Percentiles rank a stretch among this genome's conserved stretches.
Conservation (phyloP, 2,113 vertebrate genomes). For the Crotalus tigris region DNA sequence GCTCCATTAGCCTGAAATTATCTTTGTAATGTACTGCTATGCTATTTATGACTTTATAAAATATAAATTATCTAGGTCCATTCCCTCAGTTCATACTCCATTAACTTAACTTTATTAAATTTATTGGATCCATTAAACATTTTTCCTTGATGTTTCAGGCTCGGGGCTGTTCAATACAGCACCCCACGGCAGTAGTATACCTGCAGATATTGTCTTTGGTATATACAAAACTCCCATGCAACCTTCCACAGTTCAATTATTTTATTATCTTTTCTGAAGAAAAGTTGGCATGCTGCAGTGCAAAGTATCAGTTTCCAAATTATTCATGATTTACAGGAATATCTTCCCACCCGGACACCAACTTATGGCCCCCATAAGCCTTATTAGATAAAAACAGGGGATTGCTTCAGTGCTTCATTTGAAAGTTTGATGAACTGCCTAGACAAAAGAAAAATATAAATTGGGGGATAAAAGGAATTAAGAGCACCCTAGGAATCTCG, state of each 20-base stretch:
- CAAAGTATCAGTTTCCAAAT: background rate
- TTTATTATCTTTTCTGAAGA: background rate
- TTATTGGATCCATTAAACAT: background rate
- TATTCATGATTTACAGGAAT: background rate
- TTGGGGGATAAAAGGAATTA: background rate
- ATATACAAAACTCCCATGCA: background rate
- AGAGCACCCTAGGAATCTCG: background rate
- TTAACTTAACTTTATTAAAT: background rate
- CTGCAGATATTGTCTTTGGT: background rate
- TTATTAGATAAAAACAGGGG: background rate
- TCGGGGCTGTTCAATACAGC: background rate
- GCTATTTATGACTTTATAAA: constrained; percentile 3
- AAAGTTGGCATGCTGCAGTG: background rate
- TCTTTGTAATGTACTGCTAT: constrained; percentile 38
- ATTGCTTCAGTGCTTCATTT: background rate
- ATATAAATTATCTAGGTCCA: constrained; percentile 13
- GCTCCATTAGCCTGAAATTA: constrained; percentile 39
- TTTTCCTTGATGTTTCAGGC: background rate
- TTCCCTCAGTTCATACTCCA: constrained; percentile 18
- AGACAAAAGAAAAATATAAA: background rate
- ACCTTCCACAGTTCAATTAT: background rate
- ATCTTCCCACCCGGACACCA: background rate
- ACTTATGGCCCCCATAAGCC: background rate
- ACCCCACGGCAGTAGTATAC: background rate
- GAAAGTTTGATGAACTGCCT: background rate